Evolutionary conservation across 2,797 vertebrate genomes (phyloP), one percentile per base, ranked within the genome.

Genomic region (Sebastes itinus): DNA sequence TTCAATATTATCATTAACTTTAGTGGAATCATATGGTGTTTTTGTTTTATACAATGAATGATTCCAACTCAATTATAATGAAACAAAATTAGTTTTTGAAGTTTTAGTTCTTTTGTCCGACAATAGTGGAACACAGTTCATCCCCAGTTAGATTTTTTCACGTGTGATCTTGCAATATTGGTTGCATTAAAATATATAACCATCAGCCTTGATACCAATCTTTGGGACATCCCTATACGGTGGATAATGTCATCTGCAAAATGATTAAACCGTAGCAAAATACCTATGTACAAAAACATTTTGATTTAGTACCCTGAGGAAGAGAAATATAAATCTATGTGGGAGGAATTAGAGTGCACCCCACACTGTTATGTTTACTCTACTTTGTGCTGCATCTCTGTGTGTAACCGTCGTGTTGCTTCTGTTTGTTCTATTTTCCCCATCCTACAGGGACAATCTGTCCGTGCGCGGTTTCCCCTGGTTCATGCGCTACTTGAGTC

Each of bases 391-490:
- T 4, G 12, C 8, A 10, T 38, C n/a, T 83, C 67, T 76, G 59
- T 42, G 11, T 75, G 16, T 80, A 71, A 85, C 69, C 20, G 27
- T 55, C 2, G 7, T 23, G 25, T 63, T 72, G 33, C 38, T 67
- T 81, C 25, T 65, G 58, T 65, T 54, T 28, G 46, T n/a, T 23
- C 33, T 14, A 0, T 59, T 83, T 67, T 52, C 4, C 46, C 1
- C 72, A 16, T 83, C 30, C 18, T 23, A 54, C 88, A 99, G 98
- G 98, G 96, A 96, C 68, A 98, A 99, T 87, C 95, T 99, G 18
- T 97, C 97, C 0, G 82, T 97, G 79, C 91, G 33, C 61, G 97
- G 97, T 5, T 65, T 95, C 38, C 77, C 27, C 23, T 99, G 99
- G 98, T 97, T 96, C 95, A 33, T 95, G 3, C 96, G 97, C 64